Evolutionary conservation across 2,113 vertebrate genomes (phyloP).

Genomic region (Phyllostomus hastatus): DNA sequence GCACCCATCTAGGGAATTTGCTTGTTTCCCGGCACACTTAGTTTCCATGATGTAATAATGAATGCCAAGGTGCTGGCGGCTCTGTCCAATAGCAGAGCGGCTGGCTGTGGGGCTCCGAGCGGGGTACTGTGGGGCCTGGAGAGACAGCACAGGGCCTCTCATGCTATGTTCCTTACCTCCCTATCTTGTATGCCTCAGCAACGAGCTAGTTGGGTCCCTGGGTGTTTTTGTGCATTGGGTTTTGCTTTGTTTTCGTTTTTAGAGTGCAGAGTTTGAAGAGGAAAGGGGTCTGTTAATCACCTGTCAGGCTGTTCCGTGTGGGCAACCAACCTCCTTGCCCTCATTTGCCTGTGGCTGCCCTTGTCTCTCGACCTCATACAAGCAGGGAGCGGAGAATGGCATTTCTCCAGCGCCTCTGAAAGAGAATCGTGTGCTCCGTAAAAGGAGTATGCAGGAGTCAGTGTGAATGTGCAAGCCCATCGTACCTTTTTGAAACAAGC

Average conservation of each 20-base stretch:
- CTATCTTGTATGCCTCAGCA: background rate
- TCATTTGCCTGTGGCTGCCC: background rate
- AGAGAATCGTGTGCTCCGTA: background rate
- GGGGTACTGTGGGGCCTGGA: background rate
- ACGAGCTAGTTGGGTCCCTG: background rate
- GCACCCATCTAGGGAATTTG: background rate
- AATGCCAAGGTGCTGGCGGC: background rate
- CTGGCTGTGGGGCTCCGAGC: background rate
- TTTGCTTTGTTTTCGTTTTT: background rate
- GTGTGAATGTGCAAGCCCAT: background rate
- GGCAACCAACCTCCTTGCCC: background rate
- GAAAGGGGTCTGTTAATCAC: background rate
- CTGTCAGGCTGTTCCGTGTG: background rate
- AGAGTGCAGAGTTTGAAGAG: background rate
- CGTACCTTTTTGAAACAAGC: background rate
- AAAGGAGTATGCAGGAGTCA: background rate
- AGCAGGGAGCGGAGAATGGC: background rate
- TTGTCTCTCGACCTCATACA: background rate
- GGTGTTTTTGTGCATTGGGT: background rate
- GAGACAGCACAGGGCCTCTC: background rate
- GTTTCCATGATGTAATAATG: conserved; percentile 4
- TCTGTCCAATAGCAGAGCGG: background rate
- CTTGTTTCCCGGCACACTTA: background rate
- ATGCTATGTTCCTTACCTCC: background rate
- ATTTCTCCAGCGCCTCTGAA: background rate